Evolutionary conservation across 2,113 vertebrate genomes (phyloP).

Genomic region (Xenopus tropicalis): UCB_Xtro_10.0 CM004450.2:133331501-133332000

Average conservation of each 20-base stretch:
- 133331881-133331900: no score
- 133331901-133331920: no score
- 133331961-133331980: no score
- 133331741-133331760: neutral
- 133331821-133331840: no score
- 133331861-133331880: no score
- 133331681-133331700: neutral
- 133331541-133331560: slow-evolving; percentile 48
- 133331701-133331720: fast-evolving
- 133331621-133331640: slow-evolving; percentile 72
- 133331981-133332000: no score
- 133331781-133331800: slow-evolving; percentile 38
- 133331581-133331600: slow-evolving; percentile 27
- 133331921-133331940: no score
- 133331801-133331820: neutral
- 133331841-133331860: neutral
- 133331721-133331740: neutral
- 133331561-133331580: slow-evolving; percentile 46
- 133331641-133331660: slow-evolving; percentile 79
- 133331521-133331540: slow-evolving; percentile 63
- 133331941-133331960: no score
- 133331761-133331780: slow-evolving; percentile 17
- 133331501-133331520: slow-evolving; percentile 52
- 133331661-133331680: slow-evolving; percentile 58
- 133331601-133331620: slow-evolving; percentile 53